Evolutionary conservation across 2,888 invertebrate species (phyloP), one percentile per base, ranked within the genome.

Genomic region (Drosophila anomalata): DNA sequence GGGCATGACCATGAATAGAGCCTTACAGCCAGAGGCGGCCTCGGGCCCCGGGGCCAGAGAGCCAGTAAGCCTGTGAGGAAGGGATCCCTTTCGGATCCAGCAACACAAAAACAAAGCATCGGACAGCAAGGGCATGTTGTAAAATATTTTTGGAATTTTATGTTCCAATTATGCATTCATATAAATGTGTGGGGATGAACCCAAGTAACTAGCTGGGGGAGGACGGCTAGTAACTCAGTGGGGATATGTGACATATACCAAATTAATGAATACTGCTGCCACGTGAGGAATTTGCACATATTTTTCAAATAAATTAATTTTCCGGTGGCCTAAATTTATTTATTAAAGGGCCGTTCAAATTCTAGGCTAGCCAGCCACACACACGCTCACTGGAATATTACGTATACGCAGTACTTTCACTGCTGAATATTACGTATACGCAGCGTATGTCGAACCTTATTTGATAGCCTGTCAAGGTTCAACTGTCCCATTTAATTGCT

Each of bases 121-220:
- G 46, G 31, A 54, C 14, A 33, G 29, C 20, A 22, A n/a, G 14
- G 24, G n/a, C 31, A 52, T 70, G 70, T 73, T 82, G 83, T 73
- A 75, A 86, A 86, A 83, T 84, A 88, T 88, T 88, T 86, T 82
- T 46, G 88, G 87, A 74, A 84, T 88, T 86, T 83, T 87, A 83
- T 83, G 86, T 79, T 79, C 87, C 79, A 83, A 86, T 88, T 88
- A 84, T 87, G 84, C 73, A 88, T 84, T 87, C 84, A 84, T 86
- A 88, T 58, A 52, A 65, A 56, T 55, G 51, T 58, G 17, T 66
- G 50, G 52, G 36, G 33, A 41, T 42, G 50, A 51, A 36, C n/a
- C 42, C 54, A 47, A 44, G 51, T 58, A 42, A 33, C 52, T 46
- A 17, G 46, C 22, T 36, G n/a, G 24, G 20, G 42, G 54, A 11